phyloP scores from a whole-genome alignment of 2,888 invertebrate genomes.

The Melanostoma mellinum region DNA sequence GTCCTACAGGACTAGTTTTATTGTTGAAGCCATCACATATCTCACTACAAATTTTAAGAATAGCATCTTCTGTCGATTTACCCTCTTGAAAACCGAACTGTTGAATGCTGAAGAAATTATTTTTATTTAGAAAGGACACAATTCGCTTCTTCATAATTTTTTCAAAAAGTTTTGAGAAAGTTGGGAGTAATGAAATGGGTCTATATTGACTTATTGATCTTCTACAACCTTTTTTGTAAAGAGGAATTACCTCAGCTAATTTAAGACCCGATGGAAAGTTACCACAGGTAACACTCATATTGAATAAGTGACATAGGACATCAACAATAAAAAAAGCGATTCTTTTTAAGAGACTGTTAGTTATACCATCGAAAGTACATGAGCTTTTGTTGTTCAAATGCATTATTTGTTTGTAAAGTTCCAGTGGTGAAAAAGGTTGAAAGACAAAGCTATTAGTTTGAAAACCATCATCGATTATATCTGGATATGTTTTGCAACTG shows the following conservation, averaged over 20 bases:
- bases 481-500: constrained; percentile 13
- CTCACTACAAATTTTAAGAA: background rate
- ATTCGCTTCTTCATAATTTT: too few species aligned
- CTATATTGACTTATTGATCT: too few species aligned
- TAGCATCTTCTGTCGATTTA: constrained; percentile 2
- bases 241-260: constrained; percentile 8
- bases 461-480: background rate
- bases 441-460: constrained; percentile 16
- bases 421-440: constrained; percentile 7
- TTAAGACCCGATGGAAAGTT: background rate
- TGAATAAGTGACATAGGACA: constrained; percentile 6
- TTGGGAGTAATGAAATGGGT: too few species aligned
- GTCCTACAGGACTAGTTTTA: too few species aligned
- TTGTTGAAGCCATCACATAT: too few species aligned
- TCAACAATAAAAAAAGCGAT: constrained; percentile 8
- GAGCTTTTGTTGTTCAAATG: constrained; percentile 10
- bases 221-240: constrained; percentile 6
- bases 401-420: constrained; percentile 9
- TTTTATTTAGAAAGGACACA: background rate
- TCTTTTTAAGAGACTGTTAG: constrained; percentile 3
- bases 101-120: background rate
- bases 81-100: constrained; percentile 1
- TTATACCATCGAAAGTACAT: constrained; percentile 6
- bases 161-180: too few species aligned
- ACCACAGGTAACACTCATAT: constrained; percentile 14